phyloP scores from a whole-genome alignment of 2,797 vertebrate species.

The Takifugu rubripes region DNA sequence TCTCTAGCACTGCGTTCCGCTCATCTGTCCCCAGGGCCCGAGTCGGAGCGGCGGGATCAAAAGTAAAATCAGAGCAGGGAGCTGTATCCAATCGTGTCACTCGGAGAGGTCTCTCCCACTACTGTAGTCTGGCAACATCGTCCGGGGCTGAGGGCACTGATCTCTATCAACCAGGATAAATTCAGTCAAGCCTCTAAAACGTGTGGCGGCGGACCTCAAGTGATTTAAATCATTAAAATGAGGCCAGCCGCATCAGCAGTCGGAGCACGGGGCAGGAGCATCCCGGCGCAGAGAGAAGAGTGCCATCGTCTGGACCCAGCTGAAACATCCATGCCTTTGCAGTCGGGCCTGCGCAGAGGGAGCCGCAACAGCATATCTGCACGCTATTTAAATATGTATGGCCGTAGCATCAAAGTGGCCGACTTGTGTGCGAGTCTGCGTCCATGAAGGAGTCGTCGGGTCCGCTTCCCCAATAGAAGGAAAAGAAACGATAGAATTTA shows the following conservation, averaged over 20 bases:
- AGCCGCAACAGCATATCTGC: slow-evolving; percentile 37
- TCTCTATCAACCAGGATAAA: slow-evolving; percentile 73
- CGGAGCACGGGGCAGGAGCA: slow-evolving; percentile 39
- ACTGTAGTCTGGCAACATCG: slow-evolving; percentile 67
- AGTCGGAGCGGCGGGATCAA: slow-evolving; percentile 64
- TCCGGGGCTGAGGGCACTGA: slow-evolving; percentile 67
- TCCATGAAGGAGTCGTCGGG: too few relatives aligned
- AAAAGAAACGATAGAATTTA: not conserved
- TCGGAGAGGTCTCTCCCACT: slow-evolving; percentile 59
- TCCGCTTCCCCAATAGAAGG: not conserved
- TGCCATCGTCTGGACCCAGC: slow-evolving; percentile 72
- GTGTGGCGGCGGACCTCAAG: slow-evolving; percentile 63
- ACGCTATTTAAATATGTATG: slow-evolving; percentile 18
- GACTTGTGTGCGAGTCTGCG: not conserved
- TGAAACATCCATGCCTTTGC: slow-evolving; percentile 54
- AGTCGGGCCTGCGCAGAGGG: slow-evolving; percentile 23
- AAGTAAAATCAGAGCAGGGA: slow-evolving; percentile 68
- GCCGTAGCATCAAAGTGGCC: not conserved
- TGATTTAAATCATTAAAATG: slow-evolving; percentile 76
- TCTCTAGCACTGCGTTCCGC: slow-evolving; percentile 48
- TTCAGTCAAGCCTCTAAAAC: slow-evolving; percentile 72
- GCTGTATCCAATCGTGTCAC: slow-evolving; percentile 71
- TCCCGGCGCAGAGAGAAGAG: slow-evolving; percentile 69
- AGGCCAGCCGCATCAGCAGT: slow-evolving; percentile 66
- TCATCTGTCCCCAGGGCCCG: slow-evolving; percentile 61